Conservation (phyloP, 2,113 vertebrate genomes). For the Cardinalis cardinalis region DNA sequence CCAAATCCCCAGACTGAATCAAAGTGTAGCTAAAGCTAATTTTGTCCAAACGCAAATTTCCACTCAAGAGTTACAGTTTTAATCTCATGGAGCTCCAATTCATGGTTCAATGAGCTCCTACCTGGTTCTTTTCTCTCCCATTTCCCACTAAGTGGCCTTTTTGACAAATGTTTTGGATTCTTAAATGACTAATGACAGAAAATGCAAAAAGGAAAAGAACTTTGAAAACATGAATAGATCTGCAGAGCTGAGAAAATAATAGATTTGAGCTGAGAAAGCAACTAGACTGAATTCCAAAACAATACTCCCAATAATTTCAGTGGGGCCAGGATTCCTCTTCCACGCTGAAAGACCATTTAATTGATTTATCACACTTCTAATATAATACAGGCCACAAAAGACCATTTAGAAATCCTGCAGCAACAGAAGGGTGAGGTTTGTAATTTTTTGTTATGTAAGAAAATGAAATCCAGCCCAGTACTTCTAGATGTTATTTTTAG, state of each 20-base stretch:
- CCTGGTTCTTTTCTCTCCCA: background rate
- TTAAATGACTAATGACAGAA: background rate
- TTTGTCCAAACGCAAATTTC: background rate
- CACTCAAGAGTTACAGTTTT: background rate
- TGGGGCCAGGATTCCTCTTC: background rate
- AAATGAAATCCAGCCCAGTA: background rate
- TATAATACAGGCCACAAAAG: background rate
- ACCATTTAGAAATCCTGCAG: conserved; percentile 10
- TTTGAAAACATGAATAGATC: background rate
- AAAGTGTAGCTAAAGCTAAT: background rate
- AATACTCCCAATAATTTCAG: background rate
- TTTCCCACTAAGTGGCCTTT: background rate
- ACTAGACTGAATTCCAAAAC: background rate
- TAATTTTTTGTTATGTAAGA: background rate
- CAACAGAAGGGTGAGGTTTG: background rate
- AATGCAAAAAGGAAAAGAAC: background rate
- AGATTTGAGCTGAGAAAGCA: background rate
- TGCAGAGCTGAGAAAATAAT: background rate
- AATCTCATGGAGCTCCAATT: background rate
- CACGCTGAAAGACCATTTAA: background rate
- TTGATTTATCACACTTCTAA: background rate
- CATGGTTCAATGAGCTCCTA: background rate
- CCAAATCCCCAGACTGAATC: background rate
- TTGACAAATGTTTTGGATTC: background rate
- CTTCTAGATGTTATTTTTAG: conserved; percentile 2